These are phyloP conservation scores for Nannoperca australis DNA, from an alignment of 2,797 vertebrate genomes.

Conservation along the genomic window DNA sequence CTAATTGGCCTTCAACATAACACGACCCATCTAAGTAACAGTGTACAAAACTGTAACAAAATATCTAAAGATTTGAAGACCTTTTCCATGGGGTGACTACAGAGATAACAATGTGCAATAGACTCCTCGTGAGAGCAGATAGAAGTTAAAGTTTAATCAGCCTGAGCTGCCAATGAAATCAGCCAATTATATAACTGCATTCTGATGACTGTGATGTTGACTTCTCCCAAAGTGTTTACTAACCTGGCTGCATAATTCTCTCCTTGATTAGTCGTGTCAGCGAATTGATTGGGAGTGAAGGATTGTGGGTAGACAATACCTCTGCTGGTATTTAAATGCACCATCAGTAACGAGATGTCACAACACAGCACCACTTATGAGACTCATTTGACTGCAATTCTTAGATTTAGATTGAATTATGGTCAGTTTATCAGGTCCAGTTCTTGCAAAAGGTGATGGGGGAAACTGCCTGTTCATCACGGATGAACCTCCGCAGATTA, in stretches of 20 bases:
- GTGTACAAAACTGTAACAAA: conserved; percentile 14
- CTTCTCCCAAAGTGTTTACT: conserved; percentile 19
- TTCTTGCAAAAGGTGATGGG: conserved; percentile 10
- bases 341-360: neutral
- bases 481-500: conserved; percentile 24
- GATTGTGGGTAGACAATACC: neutral
- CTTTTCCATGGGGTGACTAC: neutral
- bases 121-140: neutral
- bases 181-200: conserved; percentile 4
- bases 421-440: conserved; percentile 18
- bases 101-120: neutral
- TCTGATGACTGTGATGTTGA: neutral
- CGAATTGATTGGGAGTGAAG: neutral
- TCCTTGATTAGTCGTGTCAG: neutral
- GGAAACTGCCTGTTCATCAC: conserved; percentile 7
- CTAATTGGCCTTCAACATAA: conserved; percentile 30
- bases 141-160: conserved; percentile 4
- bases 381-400: conserved; percentile 1
- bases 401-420: conserved; percentile 5
- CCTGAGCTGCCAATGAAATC: conserved; percentile 12
- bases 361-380: neutral
- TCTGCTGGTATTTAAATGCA: neutral
- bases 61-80: conserved; percentile 4
- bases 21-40: neutral
- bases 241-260: conserved; percentile 25